Conservation (phyloP, 1,140 invertebrate species). For the Caenorhabditis brenneri region DNA sequence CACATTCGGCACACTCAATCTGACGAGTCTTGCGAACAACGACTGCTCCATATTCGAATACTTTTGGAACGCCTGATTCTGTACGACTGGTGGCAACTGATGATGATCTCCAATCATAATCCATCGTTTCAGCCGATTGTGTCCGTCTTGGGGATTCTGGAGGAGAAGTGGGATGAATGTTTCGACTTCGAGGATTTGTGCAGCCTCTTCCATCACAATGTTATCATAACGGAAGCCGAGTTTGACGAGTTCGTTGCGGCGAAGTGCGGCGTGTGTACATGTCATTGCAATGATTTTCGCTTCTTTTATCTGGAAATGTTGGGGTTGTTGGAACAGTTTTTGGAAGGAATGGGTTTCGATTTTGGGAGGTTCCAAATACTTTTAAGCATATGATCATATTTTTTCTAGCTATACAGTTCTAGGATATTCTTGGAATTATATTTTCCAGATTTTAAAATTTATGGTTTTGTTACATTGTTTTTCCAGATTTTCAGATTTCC, state of each 20-base stretch:
- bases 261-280: constrained; percentile 97
- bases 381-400: not conserved
- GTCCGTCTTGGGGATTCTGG: constrained; percentile 89
- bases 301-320: constrained; percentile 82
- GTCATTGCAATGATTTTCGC: constrained; percentile 99
- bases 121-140: constrained; percentile 95
- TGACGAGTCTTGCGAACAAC: constrained; percentile 91
- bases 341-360: not conserved
- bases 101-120: constrained; percentile 99
- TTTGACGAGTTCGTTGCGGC: constrained; percentile 92
- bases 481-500: too few relatives aligned
- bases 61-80: constrained; percentile 99
- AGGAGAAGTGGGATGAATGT: constrained; percentile 96
- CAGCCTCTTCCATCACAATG: constrained; percentile 98
- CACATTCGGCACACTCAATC: constrained; percentile 92
- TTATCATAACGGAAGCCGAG: constrained; percentile 91
- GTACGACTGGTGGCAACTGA: constrained; percentile 97
- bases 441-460: too few relatives aligned
- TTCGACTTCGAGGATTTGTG: constrained; percentile 98
- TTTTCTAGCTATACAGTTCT: too few relatives aligned
- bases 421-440: too few relatives aligned
- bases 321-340: not conserved
- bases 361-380: not conserved
- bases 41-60: constrained; percentile 99
- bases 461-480: too few relatives aligned